Base-by-base conservation (phyloP, 2,888 invertebrate genomes). In the Cryptus armator region DNA sequence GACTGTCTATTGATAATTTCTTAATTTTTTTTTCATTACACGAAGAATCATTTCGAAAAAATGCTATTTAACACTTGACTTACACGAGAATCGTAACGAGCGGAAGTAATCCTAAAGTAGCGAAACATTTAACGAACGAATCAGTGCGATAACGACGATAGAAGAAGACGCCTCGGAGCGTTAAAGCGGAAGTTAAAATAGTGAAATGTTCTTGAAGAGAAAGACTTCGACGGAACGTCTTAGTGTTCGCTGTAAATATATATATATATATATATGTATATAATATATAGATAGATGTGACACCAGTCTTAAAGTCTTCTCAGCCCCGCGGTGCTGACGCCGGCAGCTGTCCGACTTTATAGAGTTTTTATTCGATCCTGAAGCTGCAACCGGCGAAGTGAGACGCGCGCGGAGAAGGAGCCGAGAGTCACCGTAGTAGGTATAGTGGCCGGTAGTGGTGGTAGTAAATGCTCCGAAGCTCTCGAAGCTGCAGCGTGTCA, bases 111-210 rank as follows among this genome's bases (percentile, higher is more conserved):
- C 37, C 56, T 5, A 53, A 71, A 79, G 64, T 66, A 66, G 71
- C 16, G 74, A 74, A 74, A 77, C 44, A 81, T 74, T 74, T 79
- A 76, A 80, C 46, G 48, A 84, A 66, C 37, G 68, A 80, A 74
- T 77, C 71, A 76, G 71, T n/a, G 72, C 81, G 68, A 81, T 77
- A 84, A 81, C 67, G 81, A 81, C 59, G 59, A 48, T 9, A 79
- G 46, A 37, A 7, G 56, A 67, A 78, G 74, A 81, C 46, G 66
- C 68, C 62, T 53, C 19, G 72, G 67, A 64, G 77, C 68, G 84
- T 81, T 84, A 67, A 80, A 68, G 80, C 67, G 81, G n/a, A 81
- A 72, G 68, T 84, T 81, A 84, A 78, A 78, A 84, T 81, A 72
- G 76, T 44, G 66, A 84, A 81, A 72, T 51, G 67, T 77, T 76